Evolutionary conservation across 2,888 invertebrate species (phyloP).

Genomic region (Autographa pulchrina): DNA sequence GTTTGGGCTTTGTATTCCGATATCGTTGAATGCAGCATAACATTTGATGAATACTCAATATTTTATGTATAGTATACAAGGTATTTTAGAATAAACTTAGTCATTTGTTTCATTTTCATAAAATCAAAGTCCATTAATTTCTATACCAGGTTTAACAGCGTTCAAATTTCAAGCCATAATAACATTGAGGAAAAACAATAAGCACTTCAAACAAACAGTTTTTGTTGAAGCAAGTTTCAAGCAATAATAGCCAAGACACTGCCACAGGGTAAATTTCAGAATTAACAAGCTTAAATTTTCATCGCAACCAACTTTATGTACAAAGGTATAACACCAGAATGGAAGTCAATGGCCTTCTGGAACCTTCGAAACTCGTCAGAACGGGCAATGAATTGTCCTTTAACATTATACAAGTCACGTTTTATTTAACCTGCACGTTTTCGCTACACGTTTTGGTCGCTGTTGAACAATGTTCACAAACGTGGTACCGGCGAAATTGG

Average conservation of each 20-base stretch:
- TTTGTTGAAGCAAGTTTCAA: not conserved
- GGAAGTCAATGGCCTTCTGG: not conserved
- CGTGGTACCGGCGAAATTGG: conserved; percentile 10
- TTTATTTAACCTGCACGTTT: conserved; percentile 30
- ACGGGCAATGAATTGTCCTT: not conserved
- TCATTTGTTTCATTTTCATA: not conserved
- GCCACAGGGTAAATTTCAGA: not conserved
- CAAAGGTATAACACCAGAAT: not conserved
- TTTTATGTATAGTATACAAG: not conserved
- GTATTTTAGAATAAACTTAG: not conserved
- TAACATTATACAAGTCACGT: conserved; percentile 30
- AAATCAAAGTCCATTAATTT: not conserved
- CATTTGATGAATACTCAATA: not conserved
- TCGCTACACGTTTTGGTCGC: conserved; percentile 22
- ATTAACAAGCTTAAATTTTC: not conserved
- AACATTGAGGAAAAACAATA: not conserved
- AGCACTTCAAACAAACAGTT: not conserved
- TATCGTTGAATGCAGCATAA: not conserved
- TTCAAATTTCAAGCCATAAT: not conserved
- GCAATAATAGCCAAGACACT: not conserved
- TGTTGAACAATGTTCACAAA: conserved; percentile 15
- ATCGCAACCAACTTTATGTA: not conserved
- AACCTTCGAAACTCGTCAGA: not conserved
- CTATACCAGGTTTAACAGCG: not conserved
- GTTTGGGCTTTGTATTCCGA: not conserved